Percentiles rank a stretch among this genome's conserved stretches.
phyloP scores from a whole-genome alignment of 2,113 vertebrate genomes.

The Carassius carassius region DNA sequence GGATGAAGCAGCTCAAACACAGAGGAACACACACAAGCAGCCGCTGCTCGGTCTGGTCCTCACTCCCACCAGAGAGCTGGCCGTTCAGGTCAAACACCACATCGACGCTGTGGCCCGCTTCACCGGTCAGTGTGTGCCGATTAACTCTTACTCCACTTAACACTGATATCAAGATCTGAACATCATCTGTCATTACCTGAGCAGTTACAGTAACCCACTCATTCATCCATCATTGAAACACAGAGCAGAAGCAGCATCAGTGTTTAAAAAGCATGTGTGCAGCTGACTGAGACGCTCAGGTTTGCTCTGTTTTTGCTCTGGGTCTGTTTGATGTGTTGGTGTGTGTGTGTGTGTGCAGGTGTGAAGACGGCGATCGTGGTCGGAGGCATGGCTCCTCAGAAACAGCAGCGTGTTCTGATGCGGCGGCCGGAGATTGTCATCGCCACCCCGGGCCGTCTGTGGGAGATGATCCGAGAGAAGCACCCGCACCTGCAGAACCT shows the following conservation, averaged over 20 bases:
- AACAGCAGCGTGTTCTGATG: slow-evolving; percentile 87
- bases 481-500: slow-evolving; percentile 88
- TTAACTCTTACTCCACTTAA: too few relatives aligned
- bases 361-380: slow-evolving; percentile 90
- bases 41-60: slow-evolving; percentile 92
- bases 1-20: slow-evolving; percentile 11
- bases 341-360: slow-evolving; percentile 66
- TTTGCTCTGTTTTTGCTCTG: not conserved
- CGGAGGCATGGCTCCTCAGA: slow-evolving; percentile 93
- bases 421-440: slow-evolving; percentile 89
- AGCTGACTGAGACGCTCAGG: too few relatives aligned
- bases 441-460: slow-evolving; percentile 92
- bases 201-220: too few relatives aligned
- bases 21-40: slow-evolving; percentile 28
- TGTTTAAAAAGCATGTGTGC: too few relatives aligned
- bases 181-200: too few relatives aligned
- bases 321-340: not conserved
- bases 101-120: slow-evolving; percentile 89
- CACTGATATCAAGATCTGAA: too few relatives aligned
- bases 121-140: slow-evolving; percentile 75
- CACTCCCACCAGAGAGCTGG: slow-evolving; percentile 93
- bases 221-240: too few relatives aligned
- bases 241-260: too few relatives aligned
- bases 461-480: slow-evolving; percentile 89
- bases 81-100: slow-evolving; percentile 94